Evolutionary conservation across 2,797 vertebrate genomes (phyloP).

Genomic region (Momotus momota): DNA sequence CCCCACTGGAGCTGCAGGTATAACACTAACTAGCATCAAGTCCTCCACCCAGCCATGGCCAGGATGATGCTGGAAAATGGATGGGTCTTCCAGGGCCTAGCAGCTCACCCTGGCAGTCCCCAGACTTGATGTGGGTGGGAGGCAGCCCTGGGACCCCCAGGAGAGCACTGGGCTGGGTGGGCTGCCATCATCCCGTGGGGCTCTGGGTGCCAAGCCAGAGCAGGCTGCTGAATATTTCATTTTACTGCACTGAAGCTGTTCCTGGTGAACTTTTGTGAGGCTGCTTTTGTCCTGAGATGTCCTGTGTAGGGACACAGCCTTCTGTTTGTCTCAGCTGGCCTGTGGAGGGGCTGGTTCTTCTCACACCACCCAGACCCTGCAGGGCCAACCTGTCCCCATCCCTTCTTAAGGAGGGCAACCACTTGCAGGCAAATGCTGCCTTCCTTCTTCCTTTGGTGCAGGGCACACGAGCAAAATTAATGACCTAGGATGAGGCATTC

Average conservation of each 20-base stretch:
- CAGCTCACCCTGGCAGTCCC: not conserved
- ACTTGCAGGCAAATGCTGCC: conserved; percentile 9
- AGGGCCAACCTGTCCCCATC: not conserved
- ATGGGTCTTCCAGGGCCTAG: not conserved
- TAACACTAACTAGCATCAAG: rapidly evolving
- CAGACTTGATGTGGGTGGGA: not conserved
- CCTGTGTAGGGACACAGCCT: not conserved
- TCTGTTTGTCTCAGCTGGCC: not conserved
- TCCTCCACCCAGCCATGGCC: not conserved
- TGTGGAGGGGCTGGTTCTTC: not conserved
- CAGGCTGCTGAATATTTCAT: not conserved
- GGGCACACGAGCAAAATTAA: conserved; percentile 3
- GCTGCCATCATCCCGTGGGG: not conserved
- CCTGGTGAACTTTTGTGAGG: not conserved
- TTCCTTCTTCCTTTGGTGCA: not conserved
- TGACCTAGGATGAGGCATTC: not conserved
- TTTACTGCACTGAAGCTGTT: not conserved
- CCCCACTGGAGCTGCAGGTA: rapidly evolving
- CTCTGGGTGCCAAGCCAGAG: not conserved
- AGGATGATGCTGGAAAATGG: not conserved
- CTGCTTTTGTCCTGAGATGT: not conserved
- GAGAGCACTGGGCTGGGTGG: rapidly evolving
- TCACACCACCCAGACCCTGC: not conserved
- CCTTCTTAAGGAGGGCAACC: not conserved
- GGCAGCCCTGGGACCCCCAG: not conserved